These are phyloP conservation scores for Scaptodrosophila lebanonensis DNA, from an alignment of 1,140 invertebrate genomes.

Conservation along the genomic window DNA sequence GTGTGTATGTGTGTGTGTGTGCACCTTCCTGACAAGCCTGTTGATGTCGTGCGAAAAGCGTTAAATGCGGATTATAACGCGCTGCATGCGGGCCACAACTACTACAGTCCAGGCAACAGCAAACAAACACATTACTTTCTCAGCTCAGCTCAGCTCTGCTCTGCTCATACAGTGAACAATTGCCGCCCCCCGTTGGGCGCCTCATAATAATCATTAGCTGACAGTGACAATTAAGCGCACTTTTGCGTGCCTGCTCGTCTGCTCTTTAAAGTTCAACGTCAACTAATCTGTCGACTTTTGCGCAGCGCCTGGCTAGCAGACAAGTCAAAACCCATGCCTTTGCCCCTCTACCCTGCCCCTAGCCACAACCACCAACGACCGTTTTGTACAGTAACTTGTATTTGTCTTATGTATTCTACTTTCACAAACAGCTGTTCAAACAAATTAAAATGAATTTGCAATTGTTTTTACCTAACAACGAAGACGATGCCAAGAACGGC, in stretches of 20 bases:
- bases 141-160: conserved; percentile 2
- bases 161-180: too few species aligned
- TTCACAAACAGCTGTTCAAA: conserved; percentile 58
- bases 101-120: too few species aligned
- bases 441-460: conserved; percentile 71
- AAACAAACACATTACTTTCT: not conserved
- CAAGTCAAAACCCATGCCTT: conserved; percentile 21
- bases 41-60: conserved; percentile 22
- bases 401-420: conserved; percentile 32
- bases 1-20: conserved; percentile 5
- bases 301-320: too few species aligned
- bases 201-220: conserved; percentile 65
- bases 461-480: conserved; percentile 43
- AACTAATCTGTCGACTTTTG: conserved; percentile 53
- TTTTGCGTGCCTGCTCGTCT: conserved; percentile 56
- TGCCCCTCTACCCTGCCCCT: not conserved
- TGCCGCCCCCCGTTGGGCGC: conserved; percentile 42
- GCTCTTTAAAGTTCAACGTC: conserved; percentile 27
- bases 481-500: too few species aligned
- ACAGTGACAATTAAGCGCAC: conserved; percentile 52
- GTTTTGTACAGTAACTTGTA: conserved; percentile 12
- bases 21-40: conserved; percentile 10
- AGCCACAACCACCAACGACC: not conserved
- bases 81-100: too few species aligned
- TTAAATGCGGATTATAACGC: conserved; percentile 29